phyloP scores from a whole-genome alignment of 1,140 invertebrate species.

The Geopemphigus sp. region DNA sequence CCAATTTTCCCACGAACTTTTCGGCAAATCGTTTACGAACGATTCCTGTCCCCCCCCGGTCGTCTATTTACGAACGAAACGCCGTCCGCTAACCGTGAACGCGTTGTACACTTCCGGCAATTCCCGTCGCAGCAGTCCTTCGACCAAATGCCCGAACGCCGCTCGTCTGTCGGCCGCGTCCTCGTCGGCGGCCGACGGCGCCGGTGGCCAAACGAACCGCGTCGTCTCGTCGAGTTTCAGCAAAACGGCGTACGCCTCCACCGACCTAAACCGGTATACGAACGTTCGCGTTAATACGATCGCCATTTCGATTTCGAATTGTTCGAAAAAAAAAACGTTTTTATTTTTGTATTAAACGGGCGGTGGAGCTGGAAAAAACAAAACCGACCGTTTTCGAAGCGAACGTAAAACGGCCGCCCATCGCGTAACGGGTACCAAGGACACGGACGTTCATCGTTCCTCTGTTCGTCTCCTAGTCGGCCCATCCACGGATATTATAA shows the following conservation, averaged over 20 bases:
- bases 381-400: too few relatives aligned
- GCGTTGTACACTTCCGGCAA: slow-evolving; percentile 30
- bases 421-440: too few relatives aligned
- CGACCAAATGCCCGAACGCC: slow-evolving; percentile 15
- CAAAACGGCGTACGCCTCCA: slow-evolving; percentile 12
- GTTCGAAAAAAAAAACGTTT: not conserved
- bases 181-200: not conserved
- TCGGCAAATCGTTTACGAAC: too few relatives aligned
- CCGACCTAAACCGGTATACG: slow-evolving; percentile 6
- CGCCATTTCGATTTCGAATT: not conserved
- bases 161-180: not conserved
- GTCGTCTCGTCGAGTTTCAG: slow-evolving; percentile 1
- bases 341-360: too few relatives aligned
- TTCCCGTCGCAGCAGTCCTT: slow-evolving; percentile 20
- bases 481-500: too few relatives aligned
- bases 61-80: too few relatives aligned
- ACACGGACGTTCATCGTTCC: too few relatives aligned
- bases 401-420: too few relatives aligned
- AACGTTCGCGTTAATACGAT: not conserved
- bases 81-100: slow-evolving; percentile 11
- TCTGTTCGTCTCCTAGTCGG: too few relatives aligned
- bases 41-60: too few relatives aligned
- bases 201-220: not conserved
- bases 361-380: too few relatives aligned
- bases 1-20: too few relatives aligned